Base-by-base conservation (phyloP, 2,797 vertebrate species). In the Stomatorhinus walkeri region DNA sequence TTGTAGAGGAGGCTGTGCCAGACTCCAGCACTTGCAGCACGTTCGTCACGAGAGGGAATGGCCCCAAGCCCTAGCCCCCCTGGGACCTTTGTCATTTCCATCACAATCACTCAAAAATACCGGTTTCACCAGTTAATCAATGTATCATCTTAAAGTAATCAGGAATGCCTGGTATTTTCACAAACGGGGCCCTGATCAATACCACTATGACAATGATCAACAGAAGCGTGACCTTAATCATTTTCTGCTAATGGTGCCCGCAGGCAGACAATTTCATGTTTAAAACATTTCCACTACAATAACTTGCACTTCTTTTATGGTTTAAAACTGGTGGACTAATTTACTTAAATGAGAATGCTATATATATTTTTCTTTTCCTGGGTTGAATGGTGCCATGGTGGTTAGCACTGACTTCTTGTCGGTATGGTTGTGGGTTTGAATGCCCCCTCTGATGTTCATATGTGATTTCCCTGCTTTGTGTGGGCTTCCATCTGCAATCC, bases 101-200 rank as follows among this genome's bases (percentile, higher is more conserved):
- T 32, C 19, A 54, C 51, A 56, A 56, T 87, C 52, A 56, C 51
- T 59, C 85, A 56, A 56, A 87, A 56, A 52, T 40, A 40, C 85
- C 28, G 10, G 49, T 59, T 87, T 36, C 51, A 0, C 16, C 85
- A 36, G 24, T 87, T 87, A 87, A 87, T 87, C 85, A 87, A 87
- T 87, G 85, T 9, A 87, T 87, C 85, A 59, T 87, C 32, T 87
- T 87, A 87, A 87, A 87, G 85, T 40, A 56, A 87, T 87, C 85
- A 36, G 51, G 52, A 40, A 56, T 19, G 51, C 76, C 76, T 56
- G 85, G 52, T 16, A 59, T 51, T 51, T 40, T 36, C 52, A 85
- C 81, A 85, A 81, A 81, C 76, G 36, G 81, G 16, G 14, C 51
- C 49, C 28, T 59, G 85, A 87, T 87, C 51, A 87, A 59, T 87